A percentile compares a stretch with the other conserved stretches of the same genome.
Evolutionary conservation across 2,113 vertebrate species (phyloP).

Genomic region (Archocentrus centrarchus): DNA sequence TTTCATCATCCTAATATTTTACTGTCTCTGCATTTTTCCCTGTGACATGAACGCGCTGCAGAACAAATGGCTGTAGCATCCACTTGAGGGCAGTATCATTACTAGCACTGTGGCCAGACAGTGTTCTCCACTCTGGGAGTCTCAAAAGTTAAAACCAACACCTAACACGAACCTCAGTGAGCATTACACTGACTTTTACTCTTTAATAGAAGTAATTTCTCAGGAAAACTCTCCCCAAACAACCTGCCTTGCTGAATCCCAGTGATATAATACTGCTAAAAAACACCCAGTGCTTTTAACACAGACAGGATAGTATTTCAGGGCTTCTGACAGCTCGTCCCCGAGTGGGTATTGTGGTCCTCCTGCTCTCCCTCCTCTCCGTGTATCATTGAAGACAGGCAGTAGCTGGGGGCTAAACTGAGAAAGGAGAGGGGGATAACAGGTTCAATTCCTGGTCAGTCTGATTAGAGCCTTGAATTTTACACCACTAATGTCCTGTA

Average conservation of each 20-base stretch:
- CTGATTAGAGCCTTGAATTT: slow-evolving; percentile 60
- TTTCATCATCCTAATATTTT: slow-evolving; percentile 50
- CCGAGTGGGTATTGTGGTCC: slow-evolving; percentile 69
- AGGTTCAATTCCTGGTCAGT: slow-evolving; percentile 73
- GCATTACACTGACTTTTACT: slow-evolving; percentile 21
- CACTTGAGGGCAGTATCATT: slow-evolving; percentile 73
- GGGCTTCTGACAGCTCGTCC: slow-evolving; percentile 71
- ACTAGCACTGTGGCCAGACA: slow-evolving; percentile 10
- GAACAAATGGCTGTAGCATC: slow-evolving; percentile 14
- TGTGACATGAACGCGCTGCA: slow-evolving; percentile 5
- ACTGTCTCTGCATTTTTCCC: slow-evolving; percentile 17
- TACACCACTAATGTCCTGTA: not conserved
- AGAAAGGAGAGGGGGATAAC: slow-evolving; percentile 50
- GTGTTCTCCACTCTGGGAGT: slow-evolving; percentile 21
- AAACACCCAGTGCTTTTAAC: slow-evolving; percentile 51
- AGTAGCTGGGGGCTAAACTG: slow-evolving; percentile 70
- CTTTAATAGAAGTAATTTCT: slow-evolving; percentile 47
- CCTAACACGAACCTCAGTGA: slow-evolving; percentile 20
- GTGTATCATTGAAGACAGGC: slow-evolving; percentile 66
- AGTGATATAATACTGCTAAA: slow-evolving; percentile 45
- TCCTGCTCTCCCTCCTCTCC: slow-evolving; percentile 38
- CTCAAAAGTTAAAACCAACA: slow-evolving; percentile 27
- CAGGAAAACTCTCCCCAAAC: slow-evolving; percentile 55
- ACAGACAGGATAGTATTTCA: slow-evolving; percentile 71
- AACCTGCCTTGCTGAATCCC: slow-evolving; percentile 40